A percentile compares a stretch with the other conserved stretches of the same genome.
phyloP scores from a whole-genome alignment of 2,888 invertebrate species.

The Fissipunctia ypsillon region DNA sequence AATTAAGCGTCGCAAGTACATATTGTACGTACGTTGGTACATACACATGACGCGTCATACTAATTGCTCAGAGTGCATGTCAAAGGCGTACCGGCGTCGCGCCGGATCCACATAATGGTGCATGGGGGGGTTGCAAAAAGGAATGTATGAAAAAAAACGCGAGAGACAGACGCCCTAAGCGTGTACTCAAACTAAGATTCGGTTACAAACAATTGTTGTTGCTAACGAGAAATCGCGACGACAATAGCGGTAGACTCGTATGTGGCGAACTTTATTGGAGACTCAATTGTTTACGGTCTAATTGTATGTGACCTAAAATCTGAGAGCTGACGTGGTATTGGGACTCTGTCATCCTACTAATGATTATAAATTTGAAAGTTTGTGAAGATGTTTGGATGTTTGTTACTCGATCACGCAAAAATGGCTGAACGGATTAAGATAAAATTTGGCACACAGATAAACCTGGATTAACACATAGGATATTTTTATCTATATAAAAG shows the following conservation, averaged over 20 bases:
- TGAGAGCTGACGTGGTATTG: conserved; percentile 6
- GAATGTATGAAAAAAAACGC: conserved; percentile 85
- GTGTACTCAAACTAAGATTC: conserved; percentile 82
- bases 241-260: conserved; percentile 64
- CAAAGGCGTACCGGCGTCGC: conserved; percentile 89
- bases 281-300: conserved; percentile 56
- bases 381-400: too few relatives aligned
- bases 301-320: conserved; percentile 53
- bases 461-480: too few relatives aligned
- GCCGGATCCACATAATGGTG: conserved; percentile 89
- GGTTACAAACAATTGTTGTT: conserved; percentile 81
- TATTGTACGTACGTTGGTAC: conserved; percentile 65
- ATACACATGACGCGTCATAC: conserved; percentile 81
- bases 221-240: conserved; percentile 77
- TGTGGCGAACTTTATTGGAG: conserved; percentile 46
- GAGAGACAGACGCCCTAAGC: conserved; percentile 81
- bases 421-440: too few relatives aligned
- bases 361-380: too few relatives aligned
- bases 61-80: conserved; percentile 90
- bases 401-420: too few relatives aligned
- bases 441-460: too few relatives aligned
- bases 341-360: not conserved
- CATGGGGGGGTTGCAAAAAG: conserved; percentile 84
- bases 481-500: too few relatives aligned
- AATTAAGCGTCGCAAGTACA: conserved; percentile 61